Conservation (phyloP, 2,888 invertebrate genomes). For the Plebejus argus region DNA sequence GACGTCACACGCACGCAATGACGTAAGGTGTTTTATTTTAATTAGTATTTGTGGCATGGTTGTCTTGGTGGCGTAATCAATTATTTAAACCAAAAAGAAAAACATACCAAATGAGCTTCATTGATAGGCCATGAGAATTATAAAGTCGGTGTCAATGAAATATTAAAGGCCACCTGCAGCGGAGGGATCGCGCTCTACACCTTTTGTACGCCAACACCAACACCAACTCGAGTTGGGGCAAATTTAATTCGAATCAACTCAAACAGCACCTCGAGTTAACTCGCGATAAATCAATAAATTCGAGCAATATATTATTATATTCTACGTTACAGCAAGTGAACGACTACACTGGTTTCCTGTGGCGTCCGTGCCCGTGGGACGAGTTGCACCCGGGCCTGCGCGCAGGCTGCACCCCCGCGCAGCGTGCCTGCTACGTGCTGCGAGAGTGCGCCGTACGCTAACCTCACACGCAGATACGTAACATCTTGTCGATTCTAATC, state of each 20-base stretch:
- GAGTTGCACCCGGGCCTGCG: conserved; percentile 57
- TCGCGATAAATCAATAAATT: not conserved
- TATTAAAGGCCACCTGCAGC: too few species aligned
- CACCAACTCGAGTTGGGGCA: too few species aligned
- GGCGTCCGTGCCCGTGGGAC: conserved; percentile 53
- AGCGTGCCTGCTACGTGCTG: conserved; percentile 52
- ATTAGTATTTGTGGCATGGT: not conserved
- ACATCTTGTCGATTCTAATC: not conserved
- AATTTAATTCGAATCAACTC: too few species aligned
- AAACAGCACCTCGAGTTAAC: too few species aligned
- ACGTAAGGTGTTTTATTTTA: not conserved
- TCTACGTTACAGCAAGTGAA: conserved; percentile 56
- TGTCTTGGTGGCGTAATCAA: not conserved
- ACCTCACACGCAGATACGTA: conserved; percentile 34
- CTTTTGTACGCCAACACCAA: too few species aligned
- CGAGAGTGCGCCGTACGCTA: conserved; percentile 45
- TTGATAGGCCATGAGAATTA: too few species aligned
- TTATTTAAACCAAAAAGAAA: too few species aligned
- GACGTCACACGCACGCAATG: not conserved
- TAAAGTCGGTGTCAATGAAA: too few species aligned
- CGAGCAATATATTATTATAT: not conserved
- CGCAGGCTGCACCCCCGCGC: conserved; percentile 44
- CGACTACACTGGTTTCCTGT: conserved; percentile 52
- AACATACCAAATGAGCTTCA: too few species aligned
- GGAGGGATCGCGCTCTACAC: too few species aligned